Percentiles rank a stretch among this genome's conserved stretches.
Evolutionary conservation across 1,140 invertebrate species (phyloP).

Genomic region (Carcinoscorpius rotundicauda): DNA sequence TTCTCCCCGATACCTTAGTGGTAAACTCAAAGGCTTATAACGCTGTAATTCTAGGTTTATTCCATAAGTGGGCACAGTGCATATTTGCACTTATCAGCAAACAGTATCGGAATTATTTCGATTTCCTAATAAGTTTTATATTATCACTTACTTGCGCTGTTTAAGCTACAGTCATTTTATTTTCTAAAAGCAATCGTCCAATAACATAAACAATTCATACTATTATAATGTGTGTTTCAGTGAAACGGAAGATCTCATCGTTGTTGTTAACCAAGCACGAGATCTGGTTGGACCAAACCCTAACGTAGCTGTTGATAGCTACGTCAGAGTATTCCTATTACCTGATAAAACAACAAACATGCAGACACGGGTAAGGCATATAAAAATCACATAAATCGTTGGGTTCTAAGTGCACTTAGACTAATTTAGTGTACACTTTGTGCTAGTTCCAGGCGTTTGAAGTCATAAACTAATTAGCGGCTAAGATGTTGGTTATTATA

Average conservation of each 20-base stretch:
- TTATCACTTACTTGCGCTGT: background rate
- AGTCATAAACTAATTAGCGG: too few relatives aligned
- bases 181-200: background rate
- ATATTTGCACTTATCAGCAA: too few relatives aligned
- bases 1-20: too few relatives aligned
- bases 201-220: background rate
- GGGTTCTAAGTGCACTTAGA: too few relatives aligned
- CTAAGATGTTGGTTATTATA: too few relatives aligned
- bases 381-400: too few relatives aligned
- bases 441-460: too few relatives aligned
- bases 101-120: background rate
- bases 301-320: slow-evolving; percentile 52
- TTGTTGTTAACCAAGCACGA: slow-evolving; percentile 59
- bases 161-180: background rate
- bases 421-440: too few relatives aligned
- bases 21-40: too few relatives aligned
- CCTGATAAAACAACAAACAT: slow-evolving; percentile 55
- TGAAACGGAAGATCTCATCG: slow-evolving; percentile 53
- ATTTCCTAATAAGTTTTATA: background rate
- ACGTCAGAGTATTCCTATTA: slow-evolving; percentile 55
- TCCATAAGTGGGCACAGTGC: too few relatives aligned
- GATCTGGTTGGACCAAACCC: slow-evolving; percentile 48
- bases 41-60: too few relatives aligned
- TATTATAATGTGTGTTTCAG: slow-evolving; percentile 33
- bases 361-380: slow-evolving; percentile 50